Percentiles rank a stretch among this genome's conserved stretches.
These are phyloP conservation scores for Chirona hameri DNA, from an alignment of 2,888 invertebrate genomes.

Conservation along the genomic window DNA sequence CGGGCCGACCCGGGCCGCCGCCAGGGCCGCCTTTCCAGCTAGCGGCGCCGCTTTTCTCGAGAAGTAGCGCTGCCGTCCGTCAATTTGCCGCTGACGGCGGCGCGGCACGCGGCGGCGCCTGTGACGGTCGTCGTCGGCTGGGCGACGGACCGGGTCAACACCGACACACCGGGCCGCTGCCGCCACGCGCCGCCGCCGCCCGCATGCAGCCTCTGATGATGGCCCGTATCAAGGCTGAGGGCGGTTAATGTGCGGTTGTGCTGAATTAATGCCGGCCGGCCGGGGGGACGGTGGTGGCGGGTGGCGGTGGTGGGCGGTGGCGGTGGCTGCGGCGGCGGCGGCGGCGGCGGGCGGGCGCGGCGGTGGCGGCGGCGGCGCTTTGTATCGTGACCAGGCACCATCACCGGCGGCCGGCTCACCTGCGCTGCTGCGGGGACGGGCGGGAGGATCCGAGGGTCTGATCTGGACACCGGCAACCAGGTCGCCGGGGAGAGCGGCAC, in stretches of 20 bases:
- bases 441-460: too few species aligned
- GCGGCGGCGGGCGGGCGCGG: too few species aligned
- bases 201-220: neutral
- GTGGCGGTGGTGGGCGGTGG: too few species aligned
- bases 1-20: neutral
- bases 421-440: too few species aligned
- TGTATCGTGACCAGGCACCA: neutral
- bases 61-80: neutral
- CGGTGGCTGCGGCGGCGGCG: neutral
- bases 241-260: neutral
- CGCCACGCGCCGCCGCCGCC: too few species aligned
- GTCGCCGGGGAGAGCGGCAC: too few species aligned
- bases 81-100: neutral
- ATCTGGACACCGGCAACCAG: too few species aligned
- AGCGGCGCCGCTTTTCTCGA: neutral
- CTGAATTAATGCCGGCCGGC: neutral
- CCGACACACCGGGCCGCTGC: too few species aligned
- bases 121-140: neutral
- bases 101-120: neutral
- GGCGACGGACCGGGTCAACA: too few species aligned
- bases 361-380: too few species aligned
- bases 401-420: neutral
- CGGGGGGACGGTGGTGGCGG: too few species aligned
- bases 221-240: neutral
- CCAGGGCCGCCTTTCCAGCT: neutral